Conservation (phyloP, 2,113 vertebrate genomes). For the Alligator sinensis region DNA sequence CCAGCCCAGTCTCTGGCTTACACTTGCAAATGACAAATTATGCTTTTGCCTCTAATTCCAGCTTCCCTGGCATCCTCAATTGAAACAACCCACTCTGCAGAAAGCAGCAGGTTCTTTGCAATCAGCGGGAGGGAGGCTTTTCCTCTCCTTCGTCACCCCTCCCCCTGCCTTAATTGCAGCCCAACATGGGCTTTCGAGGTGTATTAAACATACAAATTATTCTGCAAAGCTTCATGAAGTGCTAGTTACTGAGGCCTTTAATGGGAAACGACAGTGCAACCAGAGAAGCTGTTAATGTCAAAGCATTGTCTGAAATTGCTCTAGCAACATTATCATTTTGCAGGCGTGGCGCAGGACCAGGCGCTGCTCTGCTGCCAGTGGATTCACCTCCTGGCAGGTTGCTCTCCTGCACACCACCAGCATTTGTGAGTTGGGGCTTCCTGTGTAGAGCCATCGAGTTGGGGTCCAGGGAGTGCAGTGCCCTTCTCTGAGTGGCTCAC, state of each 20-base stretch:
- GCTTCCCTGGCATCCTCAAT: conserved; percentile 49
- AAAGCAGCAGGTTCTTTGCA: conserved; percentile 45
- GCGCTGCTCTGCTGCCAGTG: accelerated
- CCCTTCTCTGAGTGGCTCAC: not conserved
- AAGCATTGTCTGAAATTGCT: conserved; percentile 35
- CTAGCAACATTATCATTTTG: not conserved
- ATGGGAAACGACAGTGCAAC: conserved; percentile 61
- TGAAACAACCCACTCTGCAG: not conserved
- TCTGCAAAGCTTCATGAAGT: conserved; percentile 64
- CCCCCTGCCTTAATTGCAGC: conserved; percentile 67
- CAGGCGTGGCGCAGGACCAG: not conserved
- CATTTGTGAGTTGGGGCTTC: not conserved
- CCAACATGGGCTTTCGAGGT: conserved; percentile 56
- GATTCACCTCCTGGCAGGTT: not conserved
- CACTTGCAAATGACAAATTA: conserved; percentile 55
- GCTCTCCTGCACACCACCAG: accelerated
- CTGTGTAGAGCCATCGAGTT: accelerated
- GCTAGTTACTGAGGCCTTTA: conserved; percentile 64
- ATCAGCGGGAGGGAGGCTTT: conserved; percentile 50
- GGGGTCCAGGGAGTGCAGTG: accelerated
- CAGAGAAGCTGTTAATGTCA: conserved; percentile 41
- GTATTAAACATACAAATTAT: conserved; percentile 76
- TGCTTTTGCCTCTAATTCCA: conserved; percentile 44
- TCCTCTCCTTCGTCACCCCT: conserved; percentile 49
- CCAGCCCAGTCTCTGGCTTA: conserved; percentile 14